phyloP scores from a whole-genome alignment of 1,140 invertebrate genomes.

The Pseudomyrmex flavicornis region DNA sequence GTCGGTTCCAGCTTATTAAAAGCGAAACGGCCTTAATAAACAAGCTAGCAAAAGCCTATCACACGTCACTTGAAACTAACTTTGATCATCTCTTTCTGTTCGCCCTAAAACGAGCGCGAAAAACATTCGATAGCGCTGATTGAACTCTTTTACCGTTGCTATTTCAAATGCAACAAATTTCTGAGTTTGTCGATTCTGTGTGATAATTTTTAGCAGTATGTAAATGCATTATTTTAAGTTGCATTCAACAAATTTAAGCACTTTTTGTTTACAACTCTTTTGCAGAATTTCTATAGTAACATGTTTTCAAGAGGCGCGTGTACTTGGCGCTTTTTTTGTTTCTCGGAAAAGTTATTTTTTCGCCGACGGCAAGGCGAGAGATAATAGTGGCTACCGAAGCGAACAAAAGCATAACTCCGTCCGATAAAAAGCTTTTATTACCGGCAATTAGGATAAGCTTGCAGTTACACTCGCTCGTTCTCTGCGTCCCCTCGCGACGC shows the following conservation, averaged over 20 bases:
- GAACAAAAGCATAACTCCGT: conserved; percentile 78
- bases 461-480: conserved; percentile 28
- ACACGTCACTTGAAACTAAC: neutral
- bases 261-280: no score
- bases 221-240: neutral
- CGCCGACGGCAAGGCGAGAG: conserved; percentile 68
- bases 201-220: neutral
- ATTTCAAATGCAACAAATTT: neutral
- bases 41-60: conserved; percentile 61
- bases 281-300: no score
- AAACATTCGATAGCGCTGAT: conserved; percentile 52
- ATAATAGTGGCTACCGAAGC: conserved; percentile 69
- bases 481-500: neutral
- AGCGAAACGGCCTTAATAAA: conserved; percentile 79
- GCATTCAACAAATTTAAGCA: no score
- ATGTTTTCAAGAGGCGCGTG: no score
- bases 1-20: conserved; percentile 80
- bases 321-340: conserved; percentile 3
- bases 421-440: conserved; percentile 78
- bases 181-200: neutral
- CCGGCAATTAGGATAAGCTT: conserved; percentile 77
- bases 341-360: conserved; percentile 73
- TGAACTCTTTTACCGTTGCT: neutral
- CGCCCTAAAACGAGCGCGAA: conserved; percentile 18
- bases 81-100: neutral